Percentiles rank a stretch among this genome's conserved stretches.
These are phyloP conservation scores for Onychomys torridus DNA, from an alignment of 2,797 vertebrate genomes.

Conservation along the genomic window DNA sequence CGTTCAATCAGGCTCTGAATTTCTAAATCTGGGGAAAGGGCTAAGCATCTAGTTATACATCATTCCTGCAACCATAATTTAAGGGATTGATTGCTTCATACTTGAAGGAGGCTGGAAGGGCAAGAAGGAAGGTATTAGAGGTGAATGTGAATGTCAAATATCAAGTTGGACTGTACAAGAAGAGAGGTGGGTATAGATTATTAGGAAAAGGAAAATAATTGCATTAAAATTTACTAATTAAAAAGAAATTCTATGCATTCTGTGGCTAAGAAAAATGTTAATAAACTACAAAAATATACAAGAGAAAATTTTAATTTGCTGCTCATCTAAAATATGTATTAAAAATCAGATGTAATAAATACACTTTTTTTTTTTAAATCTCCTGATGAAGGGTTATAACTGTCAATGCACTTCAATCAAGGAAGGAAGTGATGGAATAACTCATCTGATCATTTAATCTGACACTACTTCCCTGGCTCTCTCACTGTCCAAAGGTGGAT, in stretches of 20 bases:
- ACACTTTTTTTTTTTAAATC: not conserved
- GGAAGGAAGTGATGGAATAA: not conserved
- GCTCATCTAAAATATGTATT: slow-evolving; percentile 34
- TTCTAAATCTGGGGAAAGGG: slow-evolving; percentile 55
- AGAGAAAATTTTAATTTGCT: slow-evolving; percentile 13
- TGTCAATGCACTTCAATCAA: not conserved
- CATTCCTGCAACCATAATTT: slow-evolving; percentile 35
- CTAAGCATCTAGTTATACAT: not conserved
- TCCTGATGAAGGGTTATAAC: not conserved
- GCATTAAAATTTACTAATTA: not conserved
- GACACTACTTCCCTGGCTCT: not conserved
- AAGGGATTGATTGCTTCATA: slow-evolving; percentile 56
- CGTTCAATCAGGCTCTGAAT: slow-evolving; percentile 55
- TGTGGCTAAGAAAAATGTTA: slow-evolving; percentile 2
- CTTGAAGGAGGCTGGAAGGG: not conserved
- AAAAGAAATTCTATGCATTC: slow-evolving; percentile 15
- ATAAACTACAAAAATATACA: not conserved
- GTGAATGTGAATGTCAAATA: slow-evolving; percentile 28
- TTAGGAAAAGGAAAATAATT: not conserved
- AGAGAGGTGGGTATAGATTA: slow-evolving; percentile 1
- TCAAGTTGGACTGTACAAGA: not conserved
- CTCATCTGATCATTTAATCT: not conserved
- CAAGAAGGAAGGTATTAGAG: not conserved
- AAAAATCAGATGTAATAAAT: not conserved
- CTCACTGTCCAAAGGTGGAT: not conserved